Conservation (phyloP, 2,797 vertebrate genomes). For the Cheirogaleus major region DNA sequence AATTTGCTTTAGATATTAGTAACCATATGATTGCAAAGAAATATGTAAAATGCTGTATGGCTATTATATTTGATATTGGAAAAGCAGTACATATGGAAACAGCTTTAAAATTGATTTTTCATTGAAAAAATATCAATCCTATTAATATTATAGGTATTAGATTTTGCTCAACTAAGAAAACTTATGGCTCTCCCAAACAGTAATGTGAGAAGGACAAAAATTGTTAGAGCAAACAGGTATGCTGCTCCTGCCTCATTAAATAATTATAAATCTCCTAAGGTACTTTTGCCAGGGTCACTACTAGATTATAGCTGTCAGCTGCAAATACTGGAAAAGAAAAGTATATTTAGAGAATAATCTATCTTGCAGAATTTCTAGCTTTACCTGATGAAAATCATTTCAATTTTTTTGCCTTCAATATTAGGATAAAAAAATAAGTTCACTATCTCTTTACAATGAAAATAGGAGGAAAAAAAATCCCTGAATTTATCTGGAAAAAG, state of each 20-base stretch:
- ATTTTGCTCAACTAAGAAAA: conserved; percentile 16
- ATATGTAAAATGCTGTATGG: background rate
- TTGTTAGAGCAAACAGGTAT: background rate
- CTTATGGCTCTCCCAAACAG: background rate
- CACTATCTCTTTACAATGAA: background rate
- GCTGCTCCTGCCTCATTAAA: background rate
- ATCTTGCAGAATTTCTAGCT: background rate
- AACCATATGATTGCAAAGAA: background rate
- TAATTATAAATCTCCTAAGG: background rate
- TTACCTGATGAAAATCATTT: background rate
- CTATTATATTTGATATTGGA: background rate
- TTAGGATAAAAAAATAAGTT: background rate
- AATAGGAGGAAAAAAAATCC: background rate
- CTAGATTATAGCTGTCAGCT: background rate
- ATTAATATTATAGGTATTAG: background rate
- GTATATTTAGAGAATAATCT: background rate
- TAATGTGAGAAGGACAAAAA: background rate
- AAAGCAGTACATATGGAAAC: background rate
- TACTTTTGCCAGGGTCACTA: background rate
- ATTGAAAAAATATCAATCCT: background rate
- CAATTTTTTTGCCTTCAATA: background rate
- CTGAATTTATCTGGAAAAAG: background rate
- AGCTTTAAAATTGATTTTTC: background rate
- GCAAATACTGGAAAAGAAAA: background rate
- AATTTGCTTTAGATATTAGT: background rate